These are phyloP conservation scores for Xylota sylvarum DNA, from an alignment of 2,888 invertebrate genomes.

Conservation along the genomic window DNA sequence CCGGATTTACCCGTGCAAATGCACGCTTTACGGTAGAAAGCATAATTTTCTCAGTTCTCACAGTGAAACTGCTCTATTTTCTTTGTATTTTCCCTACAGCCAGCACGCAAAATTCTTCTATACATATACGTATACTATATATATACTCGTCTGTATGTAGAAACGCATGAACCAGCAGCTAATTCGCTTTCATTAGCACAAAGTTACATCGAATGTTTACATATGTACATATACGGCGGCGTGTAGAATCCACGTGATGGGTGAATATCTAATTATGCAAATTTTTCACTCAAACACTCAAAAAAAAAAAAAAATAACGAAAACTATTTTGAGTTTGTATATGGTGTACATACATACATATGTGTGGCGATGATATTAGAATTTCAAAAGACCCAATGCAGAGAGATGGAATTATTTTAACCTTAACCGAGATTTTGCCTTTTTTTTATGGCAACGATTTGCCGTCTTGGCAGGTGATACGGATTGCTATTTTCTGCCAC, in stretches of 20 bases:
- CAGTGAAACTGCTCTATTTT: slow-evolving; percentile 53
- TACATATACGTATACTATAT: neutral
- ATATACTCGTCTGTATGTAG: neutral
- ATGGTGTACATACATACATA: neutral
- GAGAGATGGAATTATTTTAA: slow-evolving; percentile 40
- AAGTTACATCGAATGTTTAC: slow-evolving; percentile 39
- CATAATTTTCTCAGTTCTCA: slow-evolving; percentile 47
- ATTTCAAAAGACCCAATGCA: slow-evolving; percentile 27
- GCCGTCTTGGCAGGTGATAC: neutral
- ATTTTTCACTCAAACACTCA: slow-evolving; percentile 25
- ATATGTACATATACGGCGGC: neutral
- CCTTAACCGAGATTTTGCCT: slow-evolving; percentile 57
- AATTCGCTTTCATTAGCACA: slow-evolving; percentile 55
- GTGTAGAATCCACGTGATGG: slow-evolving; percentile 3
- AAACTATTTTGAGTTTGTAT: slow-evolving; percentile 42
- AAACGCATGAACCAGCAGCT: slow-evolving; percentile 29
- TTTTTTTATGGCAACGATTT: slow-evolving; percentile 26
- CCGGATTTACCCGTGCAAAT: slow-evolving; percentile 36
- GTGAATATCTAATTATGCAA: slow-evolving; percentile 45
- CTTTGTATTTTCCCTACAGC: slow-evolving; percentile 4
- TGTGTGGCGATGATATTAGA: slow-evolving; percentile 21
- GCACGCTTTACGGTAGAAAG: slow-evolving; percentile 47
- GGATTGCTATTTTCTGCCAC: neutral
- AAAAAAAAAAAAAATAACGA: slow-evolving; percentile 16
- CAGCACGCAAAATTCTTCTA: neutral